Percentiles rank a stretch among this genome's conserved stretches.
These are phyloP conservation scores for Plusia festucae DNA, from an alignment of 2,888 invertebrate genomes.

Conservation along the genomic window DNA sequence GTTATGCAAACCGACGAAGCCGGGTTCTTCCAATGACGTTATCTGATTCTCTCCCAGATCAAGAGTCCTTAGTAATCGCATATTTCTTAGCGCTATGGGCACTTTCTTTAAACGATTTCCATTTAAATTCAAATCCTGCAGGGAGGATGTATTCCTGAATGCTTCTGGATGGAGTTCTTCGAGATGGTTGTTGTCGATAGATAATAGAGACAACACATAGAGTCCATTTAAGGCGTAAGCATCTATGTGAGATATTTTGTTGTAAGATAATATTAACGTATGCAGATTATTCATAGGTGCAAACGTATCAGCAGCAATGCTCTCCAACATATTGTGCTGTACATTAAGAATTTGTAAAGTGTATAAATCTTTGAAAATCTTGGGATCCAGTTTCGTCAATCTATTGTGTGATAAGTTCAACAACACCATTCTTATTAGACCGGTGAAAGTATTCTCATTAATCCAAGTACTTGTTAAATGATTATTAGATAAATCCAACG, in stretches of 20 bases:
- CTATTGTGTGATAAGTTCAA: slow-evolving; percentile 96
- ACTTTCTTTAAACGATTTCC: slow-evolving; percentile 95
- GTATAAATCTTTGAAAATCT: slow-evolving; percentile 95
- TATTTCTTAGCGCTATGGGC: slow-evolving; percentile 94
- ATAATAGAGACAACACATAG: slow-evolving; percentile 95
- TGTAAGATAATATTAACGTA: slow-evolving; percentile 95
- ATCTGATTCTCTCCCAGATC: slow-evolving; percentile 98
- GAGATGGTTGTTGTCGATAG: slow-evolving; percentile 95
- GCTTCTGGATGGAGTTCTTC: slow-evolving; percentile 96
- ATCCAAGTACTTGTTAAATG: slow-evolving; percentile 96
- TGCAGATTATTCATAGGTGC: slow-evolving; percentile 97
- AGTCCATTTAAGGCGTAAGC: slow-evolving; percentile 96
- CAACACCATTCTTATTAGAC: slow-evolving; percentile 95
- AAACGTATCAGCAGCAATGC: slow-evolving; percentile 96
- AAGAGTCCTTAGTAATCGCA: slow-evolving; percentile 95
- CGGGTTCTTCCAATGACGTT: slow-evolving; percentile 93
- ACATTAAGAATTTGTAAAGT: slow-evolving; percentile 96
- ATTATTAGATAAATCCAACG: slow-evolving; percentile 95
- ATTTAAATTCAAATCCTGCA: slow-evolving; percentile 97
- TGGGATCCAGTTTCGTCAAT: slow-evolving; percentile 94
- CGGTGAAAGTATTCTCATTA: slow-evolving; percentile 95
- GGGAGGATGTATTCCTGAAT: slow-evolving; percentile 96
- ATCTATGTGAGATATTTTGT: slow-evolving; percentile 95
- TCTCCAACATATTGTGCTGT: slow-evolving; percentile 95
- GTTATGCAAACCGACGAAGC: slow-evolving; percentile 95